Percentiles rank a stretch among this genome's conserved stretches.
phyloP scores from a whole-genome alignment of 2,113 vertebrate genomes.

The Polypterus bichir region DNA sequence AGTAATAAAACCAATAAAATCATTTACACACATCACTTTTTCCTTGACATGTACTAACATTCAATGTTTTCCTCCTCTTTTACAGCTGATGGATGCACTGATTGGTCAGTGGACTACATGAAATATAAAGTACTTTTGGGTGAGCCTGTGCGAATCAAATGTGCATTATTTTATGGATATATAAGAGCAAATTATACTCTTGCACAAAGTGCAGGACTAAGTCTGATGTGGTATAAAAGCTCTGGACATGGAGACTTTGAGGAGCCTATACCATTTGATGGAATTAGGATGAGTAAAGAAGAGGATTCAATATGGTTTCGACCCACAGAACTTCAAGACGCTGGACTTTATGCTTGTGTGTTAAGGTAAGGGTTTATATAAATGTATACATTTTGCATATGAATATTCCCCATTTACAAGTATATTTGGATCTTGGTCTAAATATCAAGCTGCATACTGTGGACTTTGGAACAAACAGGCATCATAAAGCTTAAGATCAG shows the following conservation, averaged over 20 bases:
- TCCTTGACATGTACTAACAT: conserved; percentile 15
- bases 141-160: conserved; percentile 95
- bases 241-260: conserved; percentile 86
- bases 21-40: not conserved
- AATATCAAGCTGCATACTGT: too few relatives aligned
- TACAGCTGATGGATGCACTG: conserved; percentile 92
- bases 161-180: conserved; percentile 95
- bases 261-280: conserved; percentile 94
- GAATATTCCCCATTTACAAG: too few relatives aligned
- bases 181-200: conserved; percentile 95
- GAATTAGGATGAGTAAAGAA: conserved; percentile 92
- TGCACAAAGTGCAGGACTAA: conserved; percentile 90
- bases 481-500: too few relatives aligned
- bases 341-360: conserved; percentile 91
- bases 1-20: too few relatives aligned
- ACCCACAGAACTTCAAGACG: conserved; percentile 83
- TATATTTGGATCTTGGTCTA: too few relatives aligned
- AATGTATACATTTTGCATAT: not conserved
- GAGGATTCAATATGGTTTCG: conserved; percentile 98
- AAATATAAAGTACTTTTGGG: conserved; percentile 93
- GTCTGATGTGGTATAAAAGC: conserved; percentile 98
- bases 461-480: too few relatives aligned
- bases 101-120: conserved; percentile 97
- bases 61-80: conserved; percentile 22
- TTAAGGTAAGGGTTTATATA: conserved; percentile 59